Base-by-base conservation (phyloP, 2,113 vertebrate genomes). In the Nibea albiflora region DNA sequence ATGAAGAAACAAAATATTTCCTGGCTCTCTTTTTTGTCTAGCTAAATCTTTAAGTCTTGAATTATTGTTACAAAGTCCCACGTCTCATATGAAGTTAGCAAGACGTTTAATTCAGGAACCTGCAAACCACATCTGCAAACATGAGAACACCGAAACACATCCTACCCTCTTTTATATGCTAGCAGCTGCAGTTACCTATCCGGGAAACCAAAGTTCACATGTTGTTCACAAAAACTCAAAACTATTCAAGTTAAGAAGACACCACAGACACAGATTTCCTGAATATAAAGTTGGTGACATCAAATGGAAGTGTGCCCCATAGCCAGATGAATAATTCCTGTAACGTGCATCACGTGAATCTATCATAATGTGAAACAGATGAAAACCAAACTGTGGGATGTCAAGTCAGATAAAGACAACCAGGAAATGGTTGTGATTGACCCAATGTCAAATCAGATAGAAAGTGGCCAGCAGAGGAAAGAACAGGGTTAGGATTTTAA, bases 361-460 rank as follows among this genome's bases (percentile, higher is more conserved):
- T 24, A 52, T 72, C 69, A 20, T 52, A 49, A 75, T 63, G n/a
- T 76, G n/a, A 35, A 64, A 53, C 61, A 77, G 56, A 68, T 76
- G 44, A 54, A 68, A 67, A 80, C 26, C 31, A 22, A 73, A 49
- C 24, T 60, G 46, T 42, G 26, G 60, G 20, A 54, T 76, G 60
- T 53, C 61, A 72, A 31, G n/a, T 49, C 3, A 62, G 54, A 60
- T 52, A 2, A 31, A 74, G 10, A 42, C 19, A 14, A 64, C 31
- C n/a, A 50, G 42, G 28, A 22, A 44, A 80, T 16, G 42, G 6
- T 50, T 68, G n/a, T 44, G 35, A 62, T 11, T 70, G 22, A 42
- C 15, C 26, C 24, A 11, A 52, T 63, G 28, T 52, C 72, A 56
- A 53, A 53, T 53, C 11, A 14, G n/a, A 58, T 14, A 16, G 15